Evolutionary conservation across 1,140 invertebrate species (phyloP), one percentile per base, ranked within the genome.

Genomic region (Sminthurides bifidus): DNA sequence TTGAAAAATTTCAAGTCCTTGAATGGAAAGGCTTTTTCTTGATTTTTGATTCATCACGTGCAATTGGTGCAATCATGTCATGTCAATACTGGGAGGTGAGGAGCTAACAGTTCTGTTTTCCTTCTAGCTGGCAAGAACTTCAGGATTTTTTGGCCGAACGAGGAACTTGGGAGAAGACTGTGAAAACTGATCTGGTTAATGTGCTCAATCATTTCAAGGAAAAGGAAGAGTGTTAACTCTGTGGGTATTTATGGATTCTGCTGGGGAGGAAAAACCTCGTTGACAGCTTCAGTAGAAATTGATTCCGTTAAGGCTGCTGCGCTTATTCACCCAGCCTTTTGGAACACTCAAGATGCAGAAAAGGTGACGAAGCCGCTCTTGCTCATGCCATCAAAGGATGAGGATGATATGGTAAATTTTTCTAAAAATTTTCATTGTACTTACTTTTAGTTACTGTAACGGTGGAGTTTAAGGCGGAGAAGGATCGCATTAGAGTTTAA

Each of bases 221-320:
- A 10, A 44, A 45, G 1, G 27, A 41, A 2, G n/a, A 41, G 41
- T 26, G 27, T 19, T 10, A 30, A n/a, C 3, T 26, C 12, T n/a
- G 52, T 63, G 26, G 61, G 61, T 10, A 54, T 63, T n/a, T 63
- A 50, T 44, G 61, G 61, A 48, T 57, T 63, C n/a, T 59, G 58
- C 44, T 60, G 55, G 55, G 61, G 61, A 17, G 58, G 54, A 17
- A 54, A 55, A 30, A 57, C 60, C 15, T 21, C 58, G 0, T 31
- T 43, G n/a, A 1, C 30, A 12, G 61, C 58, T 2, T 40, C 51
- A 17, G 26, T 31, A 6, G 45, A 63, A 52, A 0, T 60, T 21
- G 19, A 2, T 0, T 58, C 52, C 3, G 52, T 63, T 2, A 45
- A 52, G 23, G 58, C 44, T 5, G 40, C 52, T n/a, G 61, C 50